Evolutionary conservation across 2,113 vertebrate genomes (phyloP), one percentile per base, ranked within the genome.

Genomic region (Illadopsis cleaveri): DNA sequence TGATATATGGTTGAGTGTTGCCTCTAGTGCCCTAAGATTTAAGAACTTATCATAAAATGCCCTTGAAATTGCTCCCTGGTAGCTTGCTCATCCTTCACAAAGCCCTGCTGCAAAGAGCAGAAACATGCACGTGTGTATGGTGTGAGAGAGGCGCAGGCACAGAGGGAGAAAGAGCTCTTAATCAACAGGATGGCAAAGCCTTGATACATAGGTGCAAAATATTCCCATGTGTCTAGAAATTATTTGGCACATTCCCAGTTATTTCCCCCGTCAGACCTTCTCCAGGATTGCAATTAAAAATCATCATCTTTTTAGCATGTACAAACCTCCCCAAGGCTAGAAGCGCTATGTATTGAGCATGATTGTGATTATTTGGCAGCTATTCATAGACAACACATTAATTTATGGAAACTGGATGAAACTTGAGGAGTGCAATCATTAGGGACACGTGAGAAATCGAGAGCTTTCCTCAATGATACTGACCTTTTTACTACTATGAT

Each of bases 211-310:
- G 95, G 94, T 97, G 93, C 87, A 94, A 96, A 96, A 86, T 76
- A 94, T 93, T 92, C 91, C 95, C 77, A 92, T 20, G 88, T 96
- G 95, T 64, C 91, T 92, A 47, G 84, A 94, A 95, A 98, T 95
- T 82, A 92, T 69, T 95, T 97, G 97, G 96, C 94, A 93, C 77
- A 37, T 82, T 92, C 82, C 65, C 79, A 93, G 77, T 70, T 96
- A 96, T 87, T 96, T 95, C 90, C 33, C 53, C 92, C 85, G 70
- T 96, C 96, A 95, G 91, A 97, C 86, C 77, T 96, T 96, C 96
- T 93, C 38, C 86, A 96, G 87, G 83, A 92, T 88, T 97, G 92
- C 97, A 98, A 97, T 98, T 97, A 97, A 98, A 97, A 97, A 97
- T 90, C 84, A 57, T 89, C 95, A 98, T 97, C 91, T 96, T 98